A percentile compares a stretch with the other conserved stretches of the same genome.
Evolutionary conservation across 2,113 vertebrate genomes (phyloP).

Genomic region (Dromiciops gliroides): DNA sequence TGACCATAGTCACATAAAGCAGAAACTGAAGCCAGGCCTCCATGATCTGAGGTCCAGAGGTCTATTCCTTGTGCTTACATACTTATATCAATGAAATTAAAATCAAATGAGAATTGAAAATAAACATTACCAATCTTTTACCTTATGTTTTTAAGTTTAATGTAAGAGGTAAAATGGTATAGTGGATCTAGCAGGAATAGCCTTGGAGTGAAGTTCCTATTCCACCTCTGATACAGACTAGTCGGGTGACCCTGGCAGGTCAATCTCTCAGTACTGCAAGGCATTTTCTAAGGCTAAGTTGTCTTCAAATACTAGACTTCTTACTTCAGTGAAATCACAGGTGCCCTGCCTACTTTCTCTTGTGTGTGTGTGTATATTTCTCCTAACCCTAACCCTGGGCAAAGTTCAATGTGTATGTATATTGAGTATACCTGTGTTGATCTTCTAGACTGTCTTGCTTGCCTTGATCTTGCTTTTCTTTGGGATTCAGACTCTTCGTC

Average conservation of each 20-base stretch:
- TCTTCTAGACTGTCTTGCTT: constrained; percentile 98
- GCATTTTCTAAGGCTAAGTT: neutral
- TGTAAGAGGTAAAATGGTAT: neutral
- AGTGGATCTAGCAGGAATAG: neutral
- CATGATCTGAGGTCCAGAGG: neutral
- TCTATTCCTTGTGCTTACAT: neutral
- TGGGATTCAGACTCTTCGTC: constrained; percentile 99
- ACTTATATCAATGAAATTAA: neutral
- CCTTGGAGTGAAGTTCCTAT: neutral
- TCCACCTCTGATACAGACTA: too few species aligned
- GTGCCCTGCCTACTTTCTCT: too few species aligned
- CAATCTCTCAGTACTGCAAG: too few species aligned
- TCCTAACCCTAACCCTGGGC: neutral
- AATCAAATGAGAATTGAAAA: neutral
- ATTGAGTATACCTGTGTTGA: constrained; percentile 92
- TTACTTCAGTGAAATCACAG: neutral
- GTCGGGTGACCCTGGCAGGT: neutral
- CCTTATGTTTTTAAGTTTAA: neutral
- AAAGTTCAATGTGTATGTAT: neutral
- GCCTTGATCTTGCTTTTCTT: constrained; percentile 98
- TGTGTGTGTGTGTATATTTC: neutral
- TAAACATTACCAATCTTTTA: neutral
- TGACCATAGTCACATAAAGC: neutral
- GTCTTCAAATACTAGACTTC: neutral
- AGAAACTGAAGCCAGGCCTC: neutral